Evolutionary conservation across 2,113 vertebrate genomes (phyloP).

Genomic region (Colius striatus): DNA sequence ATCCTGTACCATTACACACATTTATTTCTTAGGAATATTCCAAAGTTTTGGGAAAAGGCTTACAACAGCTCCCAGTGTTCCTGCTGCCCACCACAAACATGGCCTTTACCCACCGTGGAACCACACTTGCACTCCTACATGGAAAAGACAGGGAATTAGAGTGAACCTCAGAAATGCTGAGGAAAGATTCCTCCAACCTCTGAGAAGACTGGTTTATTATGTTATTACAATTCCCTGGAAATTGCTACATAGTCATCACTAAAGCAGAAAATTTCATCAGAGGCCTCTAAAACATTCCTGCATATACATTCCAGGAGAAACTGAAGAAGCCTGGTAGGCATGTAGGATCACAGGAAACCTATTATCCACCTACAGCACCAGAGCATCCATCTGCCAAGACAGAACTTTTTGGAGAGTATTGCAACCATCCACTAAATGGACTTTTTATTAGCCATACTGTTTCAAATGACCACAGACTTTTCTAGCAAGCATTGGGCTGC

Average conservation of each 20-base stretch:
- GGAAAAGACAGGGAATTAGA: slow-evolving; percentile 53
- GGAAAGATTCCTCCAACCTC: slow-evolving; percentile 43
- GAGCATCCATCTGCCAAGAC: background rate
- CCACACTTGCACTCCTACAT: slow-evolving; percentile 2
- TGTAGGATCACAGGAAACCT: background rate
- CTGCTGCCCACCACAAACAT: background rate
- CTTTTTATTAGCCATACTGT: background rate
- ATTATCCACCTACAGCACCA: background rate
- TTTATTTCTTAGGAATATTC: slow-evolving; percentile 46
- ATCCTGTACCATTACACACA: slow-evolving; percentile 35
- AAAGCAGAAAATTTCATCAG: slow-evolving; percentile 46
- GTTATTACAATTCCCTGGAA: slow-evolving; percentile 64
- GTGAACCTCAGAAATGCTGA: slow-evolving; percentile 20
- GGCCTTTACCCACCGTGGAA: background rate
- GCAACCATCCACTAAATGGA: background rate
- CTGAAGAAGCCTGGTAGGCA: background rate
- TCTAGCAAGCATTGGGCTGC: background rate
- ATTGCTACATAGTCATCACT: slow-evolving; percentile 25
- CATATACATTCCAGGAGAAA: background rate
- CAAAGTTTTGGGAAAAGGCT: slow-evolving; percentile 41
- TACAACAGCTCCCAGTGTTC: slow-evolving; percentile 13
- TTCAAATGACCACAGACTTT: background rate
- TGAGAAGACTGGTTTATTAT: slow-evolving; percentile 10
- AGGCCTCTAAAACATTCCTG: slow-evolving; percentile 24
- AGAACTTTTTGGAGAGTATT: background rate